Evolutionary conservation across 2,113 vertebrate genomes (phyloP).

Genomic region (Brachyistius frenatus): DNA sequence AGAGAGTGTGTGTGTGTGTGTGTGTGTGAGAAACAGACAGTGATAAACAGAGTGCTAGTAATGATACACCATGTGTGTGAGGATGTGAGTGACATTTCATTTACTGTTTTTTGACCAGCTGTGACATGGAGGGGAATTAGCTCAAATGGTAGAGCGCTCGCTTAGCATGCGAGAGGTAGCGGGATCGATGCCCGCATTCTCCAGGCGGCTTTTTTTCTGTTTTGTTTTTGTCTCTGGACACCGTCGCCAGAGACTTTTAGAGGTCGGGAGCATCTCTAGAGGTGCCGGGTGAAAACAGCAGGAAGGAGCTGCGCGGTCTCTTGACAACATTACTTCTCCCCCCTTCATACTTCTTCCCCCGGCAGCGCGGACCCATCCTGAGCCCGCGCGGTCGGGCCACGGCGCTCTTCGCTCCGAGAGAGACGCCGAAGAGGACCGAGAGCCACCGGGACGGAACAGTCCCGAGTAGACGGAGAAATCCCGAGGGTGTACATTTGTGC

Average conservation of each 20-base stretch:
- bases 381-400: too few species aligned
- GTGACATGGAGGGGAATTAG: constrained; percentile 76
- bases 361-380: not conserved
- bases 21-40: too few species aligned
- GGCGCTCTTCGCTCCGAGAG: too few species aligned
- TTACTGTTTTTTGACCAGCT: rapidly evolving
- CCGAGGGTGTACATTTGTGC: too few species aligned
- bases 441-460: too few species aligned
- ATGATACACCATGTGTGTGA: not conserved
- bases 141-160: constrained; percentile 90
- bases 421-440: too few species aligned
- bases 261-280: not conserved
- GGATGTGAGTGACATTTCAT: not conserved
- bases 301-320: not conserved
- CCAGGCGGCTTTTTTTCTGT: constrained; percentile 1
- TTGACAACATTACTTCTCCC: not conserved
- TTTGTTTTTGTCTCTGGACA: too few species aligned
- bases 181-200: constrained; percentile 78
- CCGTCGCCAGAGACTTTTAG: not conserved
- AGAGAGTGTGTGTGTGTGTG: not conserved
- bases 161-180: constrained; percentile 86
- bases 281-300: not conserved
- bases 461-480: too few species aligned
- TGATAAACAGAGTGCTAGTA: not conserved
- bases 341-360: not conserved